Conservation (phyloP, 1,140 invertebrate species). For the Palaemon carinicauda region DNA sequence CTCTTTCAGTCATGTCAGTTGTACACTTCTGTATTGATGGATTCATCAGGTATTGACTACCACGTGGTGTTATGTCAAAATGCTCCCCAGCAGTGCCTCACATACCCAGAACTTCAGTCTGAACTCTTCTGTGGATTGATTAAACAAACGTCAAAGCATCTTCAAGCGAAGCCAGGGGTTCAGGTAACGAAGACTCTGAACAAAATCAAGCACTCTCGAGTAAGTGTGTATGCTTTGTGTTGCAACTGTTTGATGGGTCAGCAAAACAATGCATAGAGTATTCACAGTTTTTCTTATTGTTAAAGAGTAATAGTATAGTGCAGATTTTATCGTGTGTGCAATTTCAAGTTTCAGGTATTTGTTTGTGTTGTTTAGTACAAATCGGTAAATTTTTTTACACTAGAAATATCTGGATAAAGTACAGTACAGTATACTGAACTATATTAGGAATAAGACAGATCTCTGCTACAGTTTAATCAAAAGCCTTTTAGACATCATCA, state of each 20-base stretch:
- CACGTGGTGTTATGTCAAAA: conserved; percentile 95
- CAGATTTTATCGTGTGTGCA: no score
- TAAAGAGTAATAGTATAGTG: no score
- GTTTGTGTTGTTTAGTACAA: no score
- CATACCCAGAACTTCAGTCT: conserved; percentile 87
- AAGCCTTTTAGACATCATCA: no score
- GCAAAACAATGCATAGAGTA: neutral
- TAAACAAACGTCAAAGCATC: conserved; percentile 89
- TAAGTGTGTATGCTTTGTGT: conserved; percentile 65
- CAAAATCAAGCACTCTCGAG: conserved; percentile 69
- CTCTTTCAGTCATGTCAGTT: conserved; percentile 83
- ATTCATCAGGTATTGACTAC: conserved; percentile 94
- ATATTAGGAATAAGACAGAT: no score
- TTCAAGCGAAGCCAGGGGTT: conserved; percentile 84
- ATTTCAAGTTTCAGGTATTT: no score
- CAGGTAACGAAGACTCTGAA: conserved; percentile 80
- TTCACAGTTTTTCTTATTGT: no score
- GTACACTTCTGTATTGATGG: conserved; percentile 92
- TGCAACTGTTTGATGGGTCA: conserved; percentile 46
- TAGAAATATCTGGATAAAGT: no score
- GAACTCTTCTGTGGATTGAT: conserved; percentile 90
- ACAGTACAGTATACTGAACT: no score
- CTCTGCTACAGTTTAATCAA: no score
- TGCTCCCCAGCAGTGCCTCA: conserved; percentile 87
- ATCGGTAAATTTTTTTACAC: no score